These are phyloP conservation scores for Rhombomys opimus DNA, from an alignment of 2,113 vertebrate genomes.

Conservation along the genomic window DNA sequence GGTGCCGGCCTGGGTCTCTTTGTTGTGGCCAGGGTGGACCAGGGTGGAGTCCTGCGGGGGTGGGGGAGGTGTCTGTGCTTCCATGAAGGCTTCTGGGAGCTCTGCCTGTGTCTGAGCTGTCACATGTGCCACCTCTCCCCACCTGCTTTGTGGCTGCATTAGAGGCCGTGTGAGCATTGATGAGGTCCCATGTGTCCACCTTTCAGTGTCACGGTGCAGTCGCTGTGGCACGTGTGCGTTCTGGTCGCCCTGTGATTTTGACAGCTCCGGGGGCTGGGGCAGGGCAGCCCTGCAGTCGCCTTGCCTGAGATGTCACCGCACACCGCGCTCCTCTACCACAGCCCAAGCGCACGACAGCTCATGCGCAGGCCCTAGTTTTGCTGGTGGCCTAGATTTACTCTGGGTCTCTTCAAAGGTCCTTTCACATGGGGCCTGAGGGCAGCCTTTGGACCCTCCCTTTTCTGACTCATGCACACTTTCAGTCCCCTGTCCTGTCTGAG, in stretches of 20 bases:
- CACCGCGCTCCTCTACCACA: neutral
- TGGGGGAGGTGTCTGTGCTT: no score
- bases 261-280: no score
- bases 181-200: neutral
- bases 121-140: neutral
- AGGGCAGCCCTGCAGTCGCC: neutral
- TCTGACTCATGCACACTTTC: no score
- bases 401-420: no score
- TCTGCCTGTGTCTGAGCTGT: neutral
- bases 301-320: neutral
- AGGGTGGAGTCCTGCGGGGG: neutral
- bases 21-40: neutral
- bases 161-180: neutral
- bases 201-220: neutral
- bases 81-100: neutral
- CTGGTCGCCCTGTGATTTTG: no score
- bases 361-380: neutral
- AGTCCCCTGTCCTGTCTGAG: no score
- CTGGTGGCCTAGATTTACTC: neutral
- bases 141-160: neutral
- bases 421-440: fast-evolving
- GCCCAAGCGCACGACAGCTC: neutral
- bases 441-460: neutral
- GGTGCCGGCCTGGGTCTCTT: neutral
- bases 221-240: no score